Evolutionary conservation across 92 coral and sea anemone species (phyloP).

Genomic region (Phymanthus crucifer): DNA sequence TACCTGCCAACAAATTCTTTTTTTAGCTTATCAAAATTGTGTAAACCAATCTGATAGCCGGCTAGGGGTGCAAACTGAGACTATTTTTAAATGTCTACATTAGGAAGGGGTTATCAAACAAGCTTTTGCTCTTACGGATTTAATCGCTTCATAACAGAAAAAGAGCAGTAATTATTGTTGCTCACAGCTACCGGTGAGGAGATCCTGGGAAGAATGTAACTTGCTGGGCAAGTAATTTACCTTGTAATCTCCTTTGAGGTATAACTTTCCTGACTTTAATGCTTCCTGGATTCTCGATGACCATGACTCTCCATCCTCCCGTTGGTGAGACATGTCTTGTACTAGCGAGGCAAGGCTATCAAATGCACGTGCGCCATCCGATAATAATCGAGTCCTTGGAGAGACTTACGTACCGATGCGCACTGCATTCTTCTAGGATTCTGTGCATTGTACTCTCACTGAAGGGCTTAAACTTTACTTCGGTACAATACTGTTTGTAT

Average conservation of each 20-base stretch:
- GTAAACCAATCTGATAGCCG: too few relatives aligned
- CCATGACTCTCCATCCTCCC: neutral
- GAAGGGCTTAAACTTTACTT: constrained; percentile 9
- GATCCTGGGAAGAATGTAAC: neutral
- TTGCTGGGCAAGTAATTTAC: neutral
- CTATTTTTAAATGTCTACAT: too few relatives aligned
- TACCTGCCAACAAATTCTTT: neutral
- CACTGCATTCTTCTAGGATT: constrained; percentile 19
- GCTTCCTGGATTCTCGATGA: neutral
- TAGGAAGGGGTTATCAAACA: too few relatives aligned
- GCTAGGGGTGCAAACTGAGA: too few relatives aligned
- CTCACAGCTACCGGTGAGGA: too few relatives aligned
- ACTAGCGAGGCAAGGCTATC: constrained; percentile 4
- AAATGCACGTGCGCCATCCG: constrained; percentile 20
- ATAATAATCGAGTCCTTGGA: constrained; percentile 20
- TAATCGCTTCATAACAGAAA: too few relatives aligned
- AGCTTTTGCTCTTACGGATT: too few relatives aligned
- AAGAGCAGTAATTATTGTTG: too few relatives aligned
- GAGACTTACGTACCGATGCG: constrained; percentile 17
- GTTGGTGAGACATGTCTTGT: neutral
- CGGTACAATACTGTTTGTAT: constrained; percentile 5
- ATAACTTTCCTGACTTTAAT: constrained; percentile 3
- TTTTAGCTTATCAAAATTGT: too few relatives aligned
- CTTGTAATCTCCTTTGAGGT: neutral
- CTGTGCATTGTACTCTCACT: constrained; percentile 14